Conservation (phyloP, 2,888 invertebrate genomes). For the Fragum fragum region DNA sequence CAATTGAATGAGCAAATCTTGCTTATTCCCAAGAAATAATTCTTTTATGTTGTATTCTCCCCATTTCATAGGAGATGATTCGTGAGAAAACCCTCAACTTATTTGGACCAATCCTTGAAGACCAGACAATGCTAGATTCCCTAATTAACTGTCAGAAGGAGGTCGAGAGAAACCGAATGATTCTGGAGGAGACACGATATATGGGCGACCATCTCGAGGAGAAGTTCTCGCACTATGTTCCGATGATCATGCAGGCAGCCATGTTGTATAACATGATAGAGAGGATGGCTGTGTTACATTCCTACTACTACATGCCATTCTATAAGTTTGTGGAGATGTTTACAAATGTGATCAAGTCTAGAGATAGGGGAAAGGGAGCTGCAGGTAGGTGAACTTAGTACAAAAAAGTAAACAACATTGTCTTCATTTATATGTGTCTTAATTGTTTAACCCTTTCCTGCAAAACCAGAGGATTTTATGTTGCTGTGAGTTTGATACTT, state of each 20-base stretch:
- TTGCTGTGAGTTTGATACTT: too few species aligned
- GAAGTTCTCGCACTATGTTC: constrained; percentile 82
- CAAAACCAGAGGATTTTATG: too few species aligned
- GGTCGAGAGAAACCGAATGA: constrained; percentile 79
- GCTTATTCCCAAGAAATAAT: too few species aligned
- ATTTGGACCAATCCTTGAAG: constrained; percentile 82
- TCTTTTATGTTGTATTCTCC: background rate
- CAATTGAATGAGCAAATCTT: too few species aligned
- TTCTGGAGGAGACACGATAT: constrained; percentile 84
- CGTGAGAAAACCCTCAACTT: constrained; percentile 83
- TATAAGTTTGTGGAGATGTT: constrained; percentile 82
- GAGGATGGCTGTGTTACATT: constrained; percentile 80
- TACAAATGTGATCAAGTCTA: constrained; percentile 73
- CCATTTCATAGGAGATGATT: constrained; percentile 78
- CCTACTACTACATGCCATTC: constrained; percentile 83
- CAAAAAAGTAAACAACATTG: too few species aligned
- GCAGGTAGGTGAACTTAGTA: constrained; percentile 70
- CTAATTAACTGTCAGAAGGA: constrained; percentile 82
- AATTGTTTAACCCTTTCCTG: too few species aligned
- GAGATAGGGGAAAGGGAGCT: constrained; percentile 84
- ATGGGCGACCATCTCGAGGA: constrained; percentile 83
- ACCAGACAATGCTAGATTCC: constrained; percentile 83
- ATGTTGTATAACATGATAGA: constrained; percentile 83
- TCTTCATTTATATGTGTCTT: too few species aligned
- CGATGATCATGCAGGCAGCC: constrained; percentile 83